Evolutionary conservation across 1,140 invertebrate genomes (phyloP).

Genomic region (Linepithema humile): DNA sequence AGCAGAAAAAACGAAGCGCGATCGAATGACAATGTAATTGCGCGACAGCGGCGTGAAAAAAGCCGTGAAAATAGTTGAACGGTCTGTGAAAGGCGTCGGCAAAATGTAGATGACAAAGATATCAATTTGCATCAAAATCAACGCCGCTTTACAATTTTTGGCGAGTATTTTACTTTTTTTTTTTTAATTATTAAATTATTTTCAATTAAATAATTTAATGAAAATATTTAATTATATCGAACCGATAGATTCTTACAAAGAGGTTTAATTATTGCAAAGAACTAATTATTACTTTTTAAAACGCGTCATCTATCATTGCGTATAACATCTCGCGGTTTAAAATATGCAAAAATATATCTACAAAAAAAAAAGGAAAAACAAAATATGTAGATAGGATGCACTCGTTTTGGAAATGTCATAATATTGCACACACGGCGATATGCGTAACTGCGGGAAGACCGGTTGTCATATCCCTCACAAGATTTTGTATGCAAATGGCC

Average conservation of each 20-base stretch:
- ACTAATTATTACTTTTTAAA: neutral
- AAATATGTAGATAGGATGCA: no score
- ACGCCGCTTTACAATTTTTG: neutral
- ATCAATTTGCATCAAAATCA: constrained; percentile 20
- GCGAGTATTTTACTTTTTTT: neutral
- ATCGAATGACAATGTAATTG: constrained; percentile 33
- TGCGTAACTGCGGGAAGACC: neutral
- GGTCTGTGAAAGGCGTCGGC: neutral
- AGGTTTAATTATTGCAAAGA: neutral
- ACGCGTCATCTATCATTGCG: neutral
- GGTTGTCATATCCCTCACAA: constrained; percentile 17
- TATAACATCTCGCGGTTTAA: neutral
- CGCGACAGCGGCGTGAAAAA: neutral
- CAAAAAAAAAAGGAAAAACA: neutral
- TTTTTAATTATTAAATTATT: neutral
- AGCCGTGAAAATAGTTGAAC: constrained; percentile 15
- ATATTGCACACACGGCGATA: neutral
- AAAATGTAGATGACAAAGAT: neutral
- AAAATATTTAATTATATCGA: neutral
- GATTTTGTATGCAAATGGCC: constrained; percentile 22
- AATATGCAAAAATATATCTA: neutral
- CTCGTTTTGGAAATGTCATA: constrained; percentile 21
- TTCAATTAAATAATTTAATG: neutral
- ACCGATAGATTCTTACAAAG: neutral
- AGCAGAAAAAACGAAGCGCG: constrained; percentile 12